Evolutionary conservation across 2,113 vertebrate species (phyloP).

Genomic region (Neogale vison): DNA sequence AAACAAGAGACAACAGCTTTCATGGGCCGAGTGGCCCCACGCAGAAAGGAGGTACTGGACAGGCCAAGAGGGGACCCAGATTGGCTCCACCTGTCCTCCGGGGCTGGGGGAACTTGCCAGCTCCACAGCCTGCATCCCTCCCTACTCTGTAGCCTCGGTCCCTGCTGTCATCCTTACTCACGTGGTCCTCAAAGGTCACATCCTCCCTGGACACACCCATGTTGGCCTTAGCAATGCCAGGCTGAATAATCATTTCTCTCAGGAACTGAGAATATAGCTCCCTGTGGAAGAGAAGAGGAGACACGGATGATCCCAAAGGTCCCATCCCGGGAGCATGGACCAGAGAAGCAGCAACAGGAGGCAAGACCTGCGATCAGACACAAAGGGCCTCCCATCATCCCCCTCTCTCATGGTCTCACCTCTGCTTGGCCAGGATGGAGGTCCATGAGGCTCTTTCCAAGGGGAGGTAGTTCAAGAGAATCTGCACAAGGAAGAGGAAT

Average conservation of each 20-base stretch:
- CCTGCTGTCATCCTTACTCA: constrained; percentile 83
- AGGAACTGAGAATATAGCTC: constrained; percentile 96
- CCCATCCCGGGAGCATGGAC: background rate
- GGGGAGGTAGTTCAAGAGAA: constrained; percentile 97
- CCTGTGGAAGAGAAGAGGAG: constrained; percentile 79
- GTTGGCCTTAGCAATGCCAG: constrained; percentile 97
- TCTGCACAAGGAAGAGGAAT: constrained; percentile 83
- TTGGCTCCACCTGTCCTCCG: background rate
- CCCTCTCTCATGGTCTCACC: constrained; percentile 82
- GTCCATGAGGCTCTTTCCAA: constrained; percentile 93
- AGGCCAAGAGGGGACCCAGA: background rate
- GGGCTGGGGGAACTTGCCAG: too few relatives aligned
- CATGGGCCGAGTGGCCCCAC: background rate
- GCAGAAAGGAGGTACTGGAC: background rate
- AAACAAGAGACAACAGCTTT: background rate
- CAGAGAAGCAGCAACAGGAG: background rate
- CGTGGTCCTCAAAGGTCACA: constrained; percentile 97
- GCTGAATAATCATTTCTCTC: constrained; percentile 99
- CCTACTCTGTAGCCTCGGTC: background rate
- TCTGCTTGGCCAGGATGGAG: constrained; percentile 94
- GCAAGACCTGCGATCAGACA: accelerated
- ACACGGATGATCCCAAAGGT: background rate
- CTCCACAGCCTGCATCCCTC: background rate
- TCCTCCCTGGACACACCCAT: constrained; percentile 95
- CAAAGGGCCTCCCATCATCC: accelerated